These are phyloP conservation scores for Iguana delicatissima DNA, from an alignment of 2,797 vertebrate species.

Conservation along the genomic window DNA sequence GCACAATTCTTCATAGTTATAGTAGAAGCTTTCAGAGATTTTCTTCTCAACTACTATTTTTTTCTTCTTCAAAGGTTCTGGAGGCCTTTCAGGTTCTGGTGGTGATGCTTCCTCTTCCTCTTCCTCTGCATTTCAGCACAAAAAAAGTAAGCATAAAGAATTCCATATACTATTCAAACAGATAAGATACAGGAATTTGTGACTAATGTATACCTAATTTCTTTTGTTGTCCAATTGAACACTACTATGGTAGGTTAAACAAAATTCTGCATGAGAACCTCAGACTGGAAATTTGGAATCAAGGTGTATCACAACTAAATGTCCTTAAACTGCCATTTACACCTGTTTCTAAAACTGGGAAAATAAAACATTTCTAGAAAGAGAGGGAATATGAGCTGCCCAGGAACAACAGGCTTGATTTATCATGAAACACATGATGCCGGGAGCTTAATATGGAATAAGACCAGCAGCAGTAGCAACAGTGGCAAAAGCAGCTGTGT, in stretches of 20 bases:
- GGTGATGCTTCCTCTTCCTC: slow-evolving; percentile 17
- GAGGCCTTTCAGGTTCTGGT: slow-evolving; percentile 11
- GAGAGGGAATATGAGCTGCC: background rate
- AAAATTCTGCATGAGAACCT: background rate
- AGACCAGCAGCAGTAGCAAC: background rate
- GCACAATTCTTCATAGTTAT: slow-evolving; percentile 82
- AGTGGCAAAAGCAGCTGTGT: background rate
- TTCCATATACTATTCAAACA: slow-evolving; percentile 30
- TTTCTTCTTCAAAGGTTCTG: slow-evolving; percentile 49
- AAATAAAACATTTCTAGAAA: background rate
- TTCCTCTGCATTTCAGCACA: slow-evolving; percentile 25
- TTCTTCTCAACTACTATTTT: slow-evolving; percentile 58
- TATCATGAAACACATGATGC: background rate
- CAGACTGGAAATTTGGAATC: background rate
- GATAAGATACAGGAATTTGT: background rate
- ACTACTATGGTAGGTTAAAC: background rate
- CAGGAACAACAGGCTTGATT: background rate
- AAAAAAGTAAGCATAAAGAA: slow-evolving; percentile 47
- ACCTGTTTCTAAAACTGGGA: background rate
- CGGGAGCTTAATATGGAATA: background rate
- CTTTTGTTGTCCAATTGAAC: slow-evolving; percentile 4
- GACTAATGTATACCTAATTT: slow-evolving; percentile 26
- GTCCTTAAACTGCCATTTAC: background rate
- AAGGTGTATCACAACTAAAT: background rate
- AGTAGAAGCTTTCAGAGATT: slow-evolving; percentile 81